Evolutionary conservation across 2,888 invertebrate genomes (phyloP).

Genomic region (Euproctis similis): DNA sequence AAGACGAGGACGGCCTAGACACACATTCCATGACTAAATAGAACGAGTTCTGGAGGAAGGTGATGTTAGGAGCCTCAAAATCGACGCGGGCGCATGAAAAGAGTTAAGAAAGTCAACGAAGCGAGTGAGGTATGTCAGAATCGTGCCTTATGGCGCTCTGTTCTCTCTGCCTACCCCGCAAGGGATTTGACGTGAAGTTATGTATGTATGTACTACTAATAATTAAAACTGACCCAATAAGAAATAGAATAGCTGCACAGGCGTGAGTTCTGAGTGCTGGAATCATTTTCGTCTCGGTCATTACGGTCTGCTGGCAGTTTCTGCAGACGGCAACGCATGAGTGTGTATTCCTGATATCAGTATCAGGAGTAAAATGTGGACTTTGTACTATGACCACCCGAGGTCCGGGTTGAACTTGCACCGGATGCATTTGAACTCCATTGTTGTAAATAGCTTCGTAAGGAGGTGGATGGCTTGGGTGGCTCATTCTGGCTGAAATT

Average conservation of each 20-base stretch:
- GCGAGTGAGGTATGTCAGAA: too few relatives aligned
- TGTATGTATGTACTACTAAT: too few relatives aligned
- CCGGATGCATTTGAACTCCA: constrained; percentile 1
- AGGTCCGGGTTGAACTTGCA: constrained; percentile 3
- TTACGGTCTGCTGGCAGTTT: constrained; percentile 1
- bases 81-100: too few relatives aligned
- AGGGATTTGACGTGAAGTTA: too few relatives aligned
- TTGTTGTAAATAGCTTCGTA: constrained; percentile 4
- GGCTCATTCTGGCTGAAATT: constrained; percentile 6
- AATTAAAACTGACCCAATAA: constrained; percentile 7
- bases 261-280: constrained; percentile 5
- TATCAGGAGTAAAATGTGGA: background rate
- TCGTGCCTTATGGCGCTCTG: too few relatives aligned
- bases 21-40: too few relatives aligned
- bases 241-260: constrained; percentile 2
- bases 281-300: constrained; percentile 1
- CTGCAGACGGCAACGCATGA: background rate
- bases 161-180: too few relatives aligned
- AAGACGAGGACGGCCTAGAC: too few relatives aligned
- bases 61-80: too few relatives aligned
- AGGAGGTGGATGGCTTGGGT: constrained; percentile 2
- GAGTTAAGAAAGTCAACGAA: too few relatives aligned
- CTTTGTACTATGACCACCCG: constrained; percentile 1
- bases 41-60: too few relatives aligned
- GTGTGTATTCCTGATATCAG: background rate